Base-by-base conservation (phyloP, 2,797 vertebrate genomes). In the Ciconia nigra region DNA sequence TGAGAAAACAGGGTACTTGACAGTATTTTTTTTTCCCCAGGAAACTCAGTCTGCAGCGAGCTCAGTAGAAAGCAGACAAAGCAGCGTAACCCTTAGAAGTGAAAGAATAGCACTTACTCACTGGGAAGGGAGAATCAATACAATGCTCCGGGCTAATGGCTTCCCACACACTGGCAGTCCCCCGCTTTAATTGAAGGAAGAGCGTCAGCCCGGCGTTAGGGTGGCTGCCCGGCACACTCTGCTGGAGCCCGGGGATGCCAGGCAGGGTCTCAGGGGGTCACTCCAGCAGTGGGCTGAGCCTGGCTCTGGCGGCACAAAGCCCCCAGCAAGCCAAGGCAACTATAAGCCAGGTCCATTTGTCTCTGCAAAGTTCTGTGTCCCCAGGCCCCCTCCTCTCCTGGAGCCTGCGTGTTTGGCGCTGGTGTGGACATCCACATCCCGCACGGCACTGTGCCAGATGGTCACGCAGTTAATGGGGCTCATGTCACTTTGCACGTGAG, bases 31-130 rank as follows among this genome's bases (percentile, higher is more conserved):
- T 70, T 20, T 28, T 22, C 47, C 67, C 19, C 58, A 52, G 83
- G 84, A 85, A 93, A 89, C 63, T 86, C 62, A 26, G 58, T 59
- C 44, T 95, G 79, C 58, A 79, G 78, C 17, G 80, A 83, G 69
- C 73, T 86, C 66, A 41, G 73, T 35, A 55, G 31, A 67, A 85
- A 66, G 71, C 4, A 5, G 83, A 86, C 76, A 90, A 78, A 88
- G 66, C 47, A 52, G 57, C 0, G 0, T n/a, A 85, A 80, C 67
- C 57, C 87, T 86, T 39, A 59, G 15, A 73, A 79, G 33, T 33
- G 49, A 62, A 83, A 66, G 73, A 82, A 54, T 0, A 82, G 67
- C 51, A 26, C 54, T 65, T 55, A 41, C 41, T 81, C 22, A 2
- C 51, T 29, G 39, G 41, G 62, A 80, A 89, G 52, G 63, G 65